A percentile compares a stretch with the other conserved stretches of the same genome.
Evolutionary conservation across 2,113 vertebrate genomes (phyloP).

Genomic region (Brevimyrus niger): DNA sequence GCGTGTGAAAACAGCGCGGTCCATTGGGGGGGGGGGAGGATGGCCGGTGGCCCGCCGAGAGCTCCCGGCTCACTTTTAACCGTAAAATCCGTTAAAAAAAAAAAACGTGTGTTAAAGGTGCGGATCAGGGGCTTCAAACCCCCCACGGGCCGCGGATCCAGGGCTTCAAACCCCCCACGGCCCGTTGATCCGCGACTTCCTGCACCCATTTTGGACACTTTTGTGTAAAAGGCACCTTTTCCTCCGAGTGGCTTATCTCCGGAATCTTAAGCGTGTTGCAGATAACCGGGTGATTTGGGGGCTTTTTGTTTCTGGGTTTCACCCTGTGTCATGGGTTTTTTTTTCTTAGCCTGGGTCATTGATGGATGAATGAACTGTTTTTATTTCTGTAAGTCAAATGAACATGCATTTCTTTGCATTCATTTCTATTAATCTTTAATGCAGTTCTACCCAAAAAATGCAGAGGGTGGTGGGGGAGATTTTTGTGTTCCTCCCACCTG

Average conservation of each 20-base stretch:
- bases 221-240: background rate
- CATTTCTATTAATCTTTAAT: background rate
- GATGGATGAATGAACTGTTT: background rate
- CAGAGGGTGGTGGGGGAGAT: background rate
- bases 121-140: background rate
- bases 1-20: conserved; percentile 30
- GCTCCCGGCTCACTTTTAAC: background rate
- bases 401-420: background rate
- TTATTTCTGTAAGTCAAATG: background rate
- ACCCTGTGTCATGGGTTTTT: background rate
- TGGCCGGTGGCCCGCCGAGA: background rate
- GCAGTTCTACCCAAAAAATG: background rate
- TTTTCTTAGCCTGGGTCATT: background rate
- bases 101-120: background rate
- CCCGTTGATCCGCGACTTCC: background rate
- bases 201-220: background rate
- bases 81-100: background rate
- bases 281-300: background rate
- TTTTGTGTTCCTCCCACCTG: background rate
- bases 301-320: background rate
- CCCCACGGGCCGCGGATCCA: background rate
- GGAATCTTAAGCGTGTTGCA: background rate
- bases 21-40: background rate
- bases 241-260: background rate
- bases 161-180: background rate